Base-by-base conservation (phyloP, 2,797 vertebrate genomes). In the Xenops minutus region DNA sequence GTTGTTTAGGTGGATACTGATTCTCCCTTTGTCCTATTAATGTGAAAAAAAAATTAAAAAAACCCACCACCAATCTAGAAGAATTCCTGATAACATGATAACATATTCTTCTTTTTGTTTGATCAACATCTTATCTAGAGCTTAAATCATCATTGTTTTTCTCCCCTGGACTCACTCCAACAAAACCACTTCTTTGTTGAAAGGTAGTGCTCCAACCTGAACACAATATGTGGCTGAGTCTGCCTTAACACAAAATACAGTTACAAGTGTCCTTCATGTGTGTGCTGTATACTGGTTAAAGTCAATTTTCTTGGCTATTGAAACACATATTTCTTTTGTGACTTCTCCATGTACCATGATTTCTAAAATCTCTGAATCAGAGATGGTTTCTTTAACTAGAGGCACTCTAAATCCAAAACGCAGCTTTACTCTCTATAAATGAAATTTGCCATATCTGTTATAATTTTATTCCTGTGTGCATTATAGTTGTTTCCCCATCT, bases 401-500 rank as follows among this genome's bases (percentile, higher is more conserved):
- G 41, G 52, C 41, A 66, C 44, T 86, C 62, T 74, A 84, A 86
- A 90, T 67, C 39, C 56, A 92, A 97, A 94, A 79, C 0, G 5
- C 52, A 78, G 61, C 19, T 85, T 91, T 74, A 59, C 34, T 87
- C 16, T 48, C 74, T 76, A 67, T 52, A 87, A 81, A 84, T 41
- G 19, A 85, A 88, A 88, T 95, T 93, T 87, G 36, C 71, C 55
- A n/a, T 92, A 52, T 79, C 88, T 90, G 43, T 85, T 92, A 74
- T 89, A 89, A 87, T 93, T 93, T 88, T 93, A 84, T 96, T 84
- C 76, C 76, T 95, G 48, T 48, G 66, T 93, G 88, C 85, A 69
- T 86, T 94, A 76, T 81, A 94, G 80, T 90, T 96, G 92, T 95
- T 96, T 96, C 83, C 88, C 67, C 74, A 92, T 93, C 85, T 93